Conservation (phyloP, 2,113 vertebrate genomes). For the Silurus glanis region DNA sequence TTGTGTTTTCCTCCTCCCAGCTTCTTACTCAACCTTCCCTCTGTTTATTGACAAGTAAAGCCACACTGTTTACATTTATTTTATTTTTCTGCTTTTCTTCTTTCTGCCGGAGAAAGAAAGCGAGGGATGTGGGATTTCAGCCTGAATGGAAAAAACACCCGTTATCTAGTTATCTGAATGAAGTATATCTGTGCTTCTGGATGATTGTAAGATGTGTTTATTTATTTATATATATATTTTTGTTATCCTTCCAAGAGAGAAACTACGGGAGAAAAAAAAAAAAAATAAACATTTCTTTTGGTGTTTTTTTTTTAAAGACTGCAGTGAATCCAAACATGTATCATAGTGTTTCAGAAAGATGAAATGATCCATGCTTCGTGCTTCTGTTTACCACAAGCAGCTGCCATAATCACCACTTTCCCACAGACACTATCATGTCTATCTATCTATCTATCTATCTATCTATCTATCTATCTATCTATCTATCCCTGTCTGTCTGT, state of each 20-base stretch:
- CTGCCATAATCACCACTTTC: too few species aligned
- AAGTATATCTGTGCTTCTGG: conserved; percentile 55
- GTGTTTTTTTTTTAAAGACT: not conserved
- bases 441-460: too few species aligned
- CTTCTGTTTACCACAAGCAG: not conserved
- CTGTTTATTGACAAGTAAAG: conserved; percentile 51
- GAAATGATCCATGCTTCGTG: not conserved
- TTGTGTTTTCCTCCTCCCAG: conserved; percentile 45
- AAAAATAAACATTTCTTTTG: conserved; percentile 10
- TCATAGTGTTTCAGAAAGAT: not conserved
- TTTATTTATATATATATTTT: not conserved
- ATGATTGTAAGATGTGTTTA: conserved; percentile 26
- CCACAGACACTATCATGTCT: too few species aligned
- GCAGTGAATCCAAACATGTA: conserved; percentile 1
- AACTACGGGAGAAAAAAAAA: not conserved
- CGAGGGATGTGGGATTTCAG: conserved; percentile 26
- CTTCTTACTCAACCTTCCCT: conserved; percentile 43
- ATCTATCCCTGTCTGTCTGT: too few species aligned
- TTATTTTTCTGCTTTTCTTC: not conserved
- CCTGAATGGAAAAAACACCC: conserved; percentile 47
- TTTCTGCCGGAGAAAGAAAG: conserved; percentile 17
- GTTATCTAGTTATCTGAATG: conserved; percentile 42
- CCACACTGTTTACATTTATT: conserved; percentile 49
- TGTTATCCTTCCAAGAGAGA: not conserved
- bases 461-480: too few species aligned